Base-by-base conservation (phyloP, 2,888 invertebrate species). In the Caenorhabditis drosophilae region DNA sequence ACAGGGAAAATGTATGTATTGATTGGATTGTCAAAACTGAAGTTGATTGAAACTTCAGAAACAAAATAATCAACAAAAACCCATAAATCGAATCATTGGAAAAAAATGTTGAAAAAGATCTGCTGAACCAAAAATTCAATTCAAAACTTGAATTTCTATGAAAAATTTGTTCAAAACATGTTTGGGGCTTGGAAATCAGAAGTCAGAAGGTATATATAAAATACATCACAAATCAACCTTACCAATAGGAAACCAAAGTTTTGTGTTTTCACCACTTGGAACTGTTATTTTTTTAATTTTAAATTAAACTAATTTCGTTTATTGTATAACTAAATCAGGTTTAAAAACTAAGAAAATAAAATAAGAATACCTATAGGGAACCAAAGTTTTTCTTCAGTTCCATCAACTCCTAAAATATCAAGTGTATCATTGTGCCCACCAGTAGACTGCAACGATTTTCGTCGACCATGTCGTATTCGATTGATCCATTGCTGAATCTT, bases 361-460 rank as follows among this genome's bases (percentile, higher is more conserved):
- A n/a, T 41, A 44, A 31, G 18, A 42, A 16, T 53, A 77, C 80
- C 80, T 36, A 83, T 83, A 2, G 83, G 83, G 64, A 83, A 83
- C 83, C 83, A 83, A n/a, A 83, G 69, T 22, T 78, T 80, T 25
- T 80, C 81, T 45, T 81, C 81, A 11, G 78, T 71, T 38, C 77
- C 78, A 35, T 80, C 78, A 35, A 79, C 64, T 20, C 79, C 80
- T 40, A 79, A 48, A 52, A 77, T 71, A 34, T 78, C 78, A 18
- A 79, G 61, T 2, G 73, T 71, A 40, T 82, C 79, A 35, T 75
- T 71, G 27, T 75, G 77, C 4, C 75, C 80, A 53, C 68, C 77
- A 11, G 74, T 64, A 6, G 81, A 82, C 34, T 78, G 77, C 51
- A 81, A 62, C 20, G 82, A 82, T 63, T 80, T 81, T 42, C 79